Evolutionary conservation across 2,113 vertebrate species (phyloP).

Genomic region (Microcebus lehilahytsara): DNA sequence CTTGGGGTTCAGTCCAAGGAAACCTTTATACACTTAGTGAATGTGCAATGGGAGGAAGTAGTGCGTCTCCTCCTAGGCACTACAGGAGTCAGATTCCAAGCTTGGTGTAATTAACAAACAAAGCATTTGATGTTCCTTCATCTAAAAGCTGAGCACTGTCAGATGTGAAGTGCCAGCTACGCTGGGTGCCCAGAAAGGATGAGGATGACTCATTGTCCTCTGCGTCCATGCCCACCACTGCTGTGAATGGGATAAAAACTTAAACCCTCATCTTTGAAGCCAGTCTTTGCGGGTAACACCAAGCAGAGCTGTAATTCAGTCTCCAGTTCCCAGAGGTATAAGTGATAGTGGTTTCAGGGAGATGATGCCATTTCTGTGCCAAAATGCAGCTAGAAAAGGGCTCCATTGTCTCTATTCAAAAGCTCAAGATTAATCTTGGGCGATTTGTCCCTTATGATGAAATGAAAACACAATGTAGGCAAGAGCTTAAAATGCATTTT

Average conservation of each 20-base stretch:
- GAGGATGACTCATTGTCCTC: conserved; percentile 2
- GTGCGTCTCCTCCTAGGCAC: neutral
- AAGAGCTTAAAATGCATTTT: neutral
- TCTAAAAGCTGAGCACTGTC: neutral
- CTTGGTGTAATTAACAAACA: neutral
- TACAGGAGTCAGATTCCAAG: neutral
- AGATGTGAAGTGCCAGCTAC: neutral
- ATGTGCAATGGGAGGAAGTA: neutral
- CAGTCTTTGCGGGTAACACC: neutral
- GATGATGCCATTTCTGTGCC: neutral
- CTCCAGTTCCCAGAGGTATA: conserved; percentile 53
- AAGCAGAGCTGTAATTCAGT: conserved; percentile 42
- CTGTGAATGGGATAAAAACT: conserved; percentile 48
- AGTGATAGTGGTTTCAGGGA: conserved; percentile 39
- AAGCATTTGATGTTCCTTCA: neutral
- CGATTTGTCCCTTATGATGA: neutral
- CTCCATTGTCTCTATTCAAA: neutral
- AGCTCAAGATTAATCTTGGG: neutral
- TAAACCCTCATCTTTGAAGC: conserved; percentile 63
- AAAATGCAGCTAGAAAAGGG: neutral
- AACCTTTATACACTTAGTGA: neutral
- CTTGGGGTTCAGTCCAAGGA: neutral
- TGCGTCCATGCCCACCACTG: neutral
- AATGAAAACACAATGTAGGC: neutral
- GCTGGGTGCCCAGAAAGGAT: neutral